A percentile compares a stretch with the other conserved stretches of the same genome.
These are phyloP conservation scores for Himalopsyche kuldschensis DNA, from an alignment of 2,888 invertebrate species.

Conservation along the genomic window DNA sequence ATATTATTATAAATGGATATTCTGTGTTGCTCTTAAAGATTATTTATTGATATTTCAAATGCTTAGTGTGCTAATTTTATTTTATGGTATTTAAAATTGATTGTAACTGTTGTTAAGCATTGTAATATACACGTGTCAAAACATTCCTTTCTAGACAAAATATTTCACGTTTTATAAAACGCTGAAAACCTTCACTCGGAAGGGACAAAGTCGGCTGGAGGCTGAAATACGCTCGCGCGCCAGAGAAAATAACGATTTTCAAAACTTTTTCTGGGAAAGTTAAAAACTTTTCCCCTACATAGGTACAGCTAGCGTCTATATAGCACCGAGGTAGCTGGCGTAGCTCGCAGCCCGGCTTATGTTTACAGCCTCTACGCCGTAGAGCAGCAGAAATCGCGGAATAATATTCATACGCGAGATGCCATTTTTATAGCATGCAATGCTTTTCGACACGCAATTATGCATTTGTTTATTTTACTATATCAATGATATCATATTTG, in stretches of 20 bases:
- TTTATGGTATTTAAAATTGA: too few relatives aligned
- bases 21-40: too few relatives aligned
- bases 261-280: constrained; percentile 63
- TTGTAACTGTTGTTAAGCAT: background rate
- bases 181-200: background rate
- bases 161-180: constrained; percentile 1
- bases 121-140: background rate
- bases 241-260: constrained; percentile 52
- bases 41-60: background rate
- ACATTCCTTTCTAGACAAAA: background rate
- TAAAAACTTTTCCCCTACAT: constrained; percentile 37
- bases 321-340: constrained; percentile 2
- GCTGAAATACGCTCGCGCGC: constrained; percentile 30
- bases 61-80: background rate
- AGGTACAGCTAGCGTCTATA: constrained; percentile 1
- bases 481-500: too few relatives aligned
- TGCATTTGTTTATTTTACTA: too few relatives aligned
- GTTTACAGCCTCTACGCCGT: constrained; percentile 18
- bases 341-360: constrained; percentile 11
- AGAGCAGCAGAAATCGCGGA: background rate
- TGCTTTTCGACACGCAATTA: background rate
- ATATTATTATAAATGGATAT: too few relatives aligned
- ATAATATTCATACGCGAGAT: background rate
- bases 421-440: background rate
- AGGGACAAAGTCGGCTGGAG: constrained; percentile 22